Percentiles rank a stretch among this genome's conserved stretches.
Evolutionary conservation across 2,113 vertebrate species (phyloP).

Genomic region (Romanogobio albipinnatus): DNA sequence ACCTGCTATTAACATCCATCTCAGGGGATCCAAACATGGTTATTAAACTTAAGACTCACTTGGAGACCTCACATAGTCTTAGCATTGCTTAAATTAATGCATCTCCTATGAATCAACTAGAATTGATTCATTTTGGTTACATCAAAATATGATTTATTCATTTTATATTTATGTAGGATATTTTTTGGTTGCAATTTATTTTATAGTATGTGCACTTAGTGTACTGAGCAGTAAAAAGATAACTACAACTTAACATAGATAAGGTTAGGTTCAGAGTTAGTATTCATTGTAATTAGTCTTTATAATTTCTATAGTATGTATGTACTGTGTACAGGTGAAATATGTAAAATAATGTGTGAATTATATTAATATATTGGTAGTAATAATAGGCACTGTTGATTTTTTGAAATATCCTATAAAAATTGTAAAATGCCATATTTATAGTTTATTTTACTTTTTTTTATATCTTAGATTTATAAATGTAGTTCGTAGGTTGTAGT

Average conservation of each 20-base stretch:
- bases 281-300: not conserved
- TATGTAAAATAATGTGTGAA: not conserved
- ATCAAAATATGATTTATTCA: too few species aligned
- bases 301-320: too few species aligned
- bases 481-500: not conserved
- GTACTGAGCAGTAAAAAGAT: too few species aligned
- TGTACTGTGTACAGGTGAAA: not conserved
- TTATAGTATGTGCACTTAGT: too few species aligned
- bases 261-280: too few species aligned
- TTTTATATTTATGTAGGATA: too few species aligned
- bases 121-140: too few species aligned
- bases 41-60: not conserved
- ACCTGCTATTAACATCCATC: not conserved
- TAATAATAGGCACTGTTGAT: not conserved
- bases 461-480: not conserved
- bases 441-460: not conserved
- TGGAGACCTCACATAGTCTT: not conserved
- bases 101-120: too few species aligned
- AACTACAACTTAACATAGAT: too few species aligned
- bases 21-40: not conserved
- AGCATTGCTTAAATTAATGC: not conserved
- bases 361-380: not conserved
- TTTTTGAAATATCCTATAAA: not conserved
- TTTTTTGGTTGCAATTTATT: too few species aligned
- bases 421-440: not conserved